These are phyloP conservation scores for Echinometra lucunter DNA, from an alignment of 53 echinoderm and acorn worm genomes.

Conservation along the genomic window DNA sequence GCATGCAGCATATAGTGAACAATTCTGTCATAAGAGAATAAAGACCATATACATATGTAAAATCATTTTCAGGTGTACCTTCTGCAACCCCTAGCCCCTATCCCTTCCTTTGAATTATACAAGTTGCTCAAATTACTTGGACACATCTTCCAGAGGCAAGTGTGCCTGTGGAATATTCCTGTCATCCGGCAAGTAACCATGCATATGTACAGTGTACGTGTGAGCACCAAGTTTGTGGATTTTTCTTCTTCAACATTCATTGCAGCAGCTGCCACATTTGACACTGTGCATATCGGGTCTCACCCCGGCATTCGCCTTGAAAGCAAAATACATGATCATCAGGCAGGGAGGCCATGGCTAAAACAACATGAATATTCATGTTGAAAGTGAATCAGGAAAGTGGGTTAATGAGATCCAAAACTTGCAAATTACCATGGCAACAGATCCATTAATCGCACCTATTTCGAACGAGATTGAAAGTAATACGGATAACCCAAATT, in stretches of 20 bases:
- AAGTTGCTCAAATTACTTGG: conserved; percentile 43
- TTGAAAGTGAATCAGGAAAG: conserved; percentile 52
- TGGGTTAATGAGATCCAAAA: conserved; percentile 67
- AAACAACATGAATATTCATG: conserved; percentile 66
- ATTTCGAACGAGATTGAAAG: conserved; percentile 51
- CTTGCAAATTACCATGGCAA: conserved; percentile 62
- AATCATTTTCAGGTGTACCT: conserved; percentile 32
- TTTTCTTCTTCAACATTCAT: conserved; percentile 49
- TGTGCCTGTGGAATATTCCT: conserved; percentile 31
- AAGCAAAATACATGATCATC: conserved; percentile 38
- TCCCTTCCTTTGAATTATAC: conserved; percentile 10
- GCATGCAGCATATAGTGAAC: too few species aligned
- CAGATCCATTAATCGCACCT: conserved; percentile 59
- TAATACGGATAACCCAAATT: conserved; percentile 67
- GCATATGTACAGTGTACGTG: conserved; percentile 28
- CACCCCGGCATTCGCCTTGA: conserved; percentile 50
- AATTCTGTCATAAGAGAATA: too few species aligned
- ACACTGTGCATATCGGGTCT: conserved; percentile 43
- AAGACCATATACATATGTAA: conserved; percentile 20
- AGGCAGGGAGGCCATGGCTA: conserved; percentile 23
- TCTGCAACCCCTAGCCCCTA: neutral
- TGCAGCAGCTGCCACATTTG: conserved; percentile 56
- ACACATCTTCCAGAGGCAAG: conserved; percentile 32
- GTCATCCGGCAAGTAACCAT: conserved; percentile 30
- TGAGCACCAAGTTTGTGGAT: conserved; percentile 45